Conservation (phyloP, 2,797 vertebrate genomes). For the Gymnodraco acuticeps region DNA sequence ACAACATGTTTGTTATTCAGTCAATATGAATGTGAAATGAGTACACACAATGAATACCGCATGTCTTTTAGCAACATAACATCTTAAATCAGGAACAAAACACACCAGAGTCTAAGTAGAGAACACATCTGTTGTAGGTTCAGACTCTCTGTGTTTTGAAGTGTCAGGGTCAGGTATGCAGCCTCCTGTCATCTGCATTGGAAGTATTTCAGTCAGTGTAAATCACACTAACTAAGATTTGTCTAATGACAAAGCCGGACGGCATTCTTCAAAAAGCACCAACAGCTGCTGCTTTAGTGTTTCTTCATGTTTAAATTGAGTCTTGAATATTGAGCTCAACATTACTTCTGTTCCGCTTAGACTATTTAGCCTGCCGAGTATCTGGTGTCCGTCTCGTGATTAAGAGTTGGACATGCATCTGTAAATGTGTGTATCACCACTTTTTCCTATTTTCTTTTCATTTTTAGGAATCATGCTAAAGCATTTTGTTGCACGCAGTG, state of each 20-base stretch:
- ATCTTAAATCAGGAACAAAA: slow-evolving; percentile 32
- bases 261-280: slow-evolving; percentile 35
- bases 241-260: slow-evolving; percentile 35
- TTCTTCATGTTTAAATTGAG: slow-evolving; percentile 23
- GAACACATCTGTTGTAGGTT: slow-evolving; percentile 50
- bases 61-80: slow-evolving; percentile 19
- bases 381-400: slow-evolving; percentile 50
- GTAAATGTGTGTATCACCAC: slow-evolving; percentile 51
- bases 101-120: slow-evolving; percentile 5
- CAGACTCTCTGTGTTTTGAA: slow-evolving; percentile 33
- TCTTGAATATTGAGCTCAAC: slow-evolving; percentile 34
- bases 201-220: slow-evolving; percentile 42
- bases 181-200: slow-evolving; percentile 42
- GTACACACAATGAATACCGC: slow-evolving; percentile 21
- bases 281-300: slow-evolving; percentile 40
- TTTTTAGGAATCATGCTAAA: slow-evolving; percentile 51
- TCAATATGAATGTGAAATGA: slow-evolving; percentile 32
- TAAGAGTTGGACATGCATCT: slow-evolving; percentile 53
- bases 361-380: slow-evolving; percentile 45
- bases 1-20: slow-evolving; percentile 39
- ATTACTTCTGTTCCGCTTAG: slow-evolving; percentile 50
- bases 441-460: slow-evolving; percentile 46
- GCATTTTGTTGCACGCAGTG: slow-evolving; percentile 37
- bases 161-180: slow-evolving; percentile 55
- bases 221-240: slow-evolving; percentile 38